Evolutionary conservation across 2,888 invertebrate species (phyloP).

Genomic region (Diogma glabrata): DNA sequence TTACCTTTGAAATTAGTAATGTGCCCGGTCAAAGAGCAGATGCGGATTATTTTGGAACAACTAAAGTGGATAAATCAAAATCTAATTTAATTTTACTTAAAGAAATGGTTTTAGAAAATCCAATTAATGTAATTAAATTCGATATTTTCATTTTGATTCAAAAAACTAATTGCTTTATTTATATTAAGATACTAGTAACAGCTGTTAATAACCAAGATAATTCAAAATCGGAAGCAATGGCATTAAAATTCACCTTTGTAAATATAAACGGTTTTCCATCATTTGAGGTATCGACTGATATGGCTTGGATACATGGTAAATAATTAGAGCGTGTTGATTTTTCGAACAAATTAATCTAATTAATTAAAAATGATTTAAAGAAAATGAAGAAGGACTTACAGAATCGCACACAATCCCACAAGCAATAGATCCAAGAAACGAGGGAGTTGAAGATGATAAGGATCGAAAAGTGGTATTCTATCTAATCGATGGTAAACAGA

Average conservation of each 20-base stretch:
- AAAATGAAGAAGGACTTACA: slow-evolving; percentile 33
- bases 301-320: slow-evolving; percentile 4
- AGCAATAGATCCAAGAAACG: slow-evolving; percentile 40
- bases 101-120: neutral
- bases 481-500: slow-evolving; percentile 37
- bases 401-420: slow-evolving; percentile 31
- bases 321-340: neutral
- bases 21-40: neutral
- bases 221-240: neutral
- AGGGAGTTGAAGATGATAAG: slow-evolving; percentile 28
- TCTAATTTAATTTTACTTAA: neutral
- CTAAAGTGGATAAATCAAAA: neutral
- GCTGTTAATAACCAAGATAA: slow-evolving; percentile 1
- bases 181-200: neutral
- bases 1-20: neutral
- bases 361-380: slow-evolving; percentile 24
- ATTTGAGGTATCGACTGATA: slow-evolving; percentile 8
- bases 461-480: slow-evolving; percentile 38
- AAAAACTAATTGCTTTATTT: neutral
- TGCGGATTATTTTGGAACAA: neutral
- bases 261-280: slow-evolving; percentile 4
- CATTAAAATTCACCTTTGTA: slow-evolving; percentile 6
- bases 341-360: slow-evolving; percentile 2
- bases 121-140: neutral
- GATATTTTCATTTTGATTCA: neutral